Evolutionary conservation across 1,140 invertebrate species (phyloP).

Genomic region (Tetramorium alpestre): DNA sequence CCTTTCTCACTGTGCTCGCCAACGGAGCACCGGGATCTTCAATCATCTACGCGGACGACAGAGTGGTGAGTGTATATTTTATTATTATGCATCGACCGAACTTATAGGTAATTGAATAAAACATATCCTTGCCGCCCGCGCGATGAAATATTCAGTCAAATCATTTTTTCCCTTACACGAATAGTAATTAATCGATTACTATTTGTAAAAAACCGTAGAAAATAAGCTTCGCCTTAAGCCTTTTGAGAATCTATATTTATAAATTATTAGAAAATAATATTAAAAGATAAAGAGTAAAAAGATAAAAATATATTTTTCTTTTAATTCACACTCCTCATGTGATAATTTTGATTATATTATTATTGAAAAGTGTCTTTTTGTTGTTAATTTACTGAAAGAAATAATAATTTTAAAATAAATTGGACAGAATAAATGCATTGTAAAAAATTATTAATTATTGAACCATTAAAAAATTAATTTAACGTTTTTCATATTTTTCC

Average conservation of each 20-base stretch:
- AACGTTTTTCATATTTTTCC: not conserved
- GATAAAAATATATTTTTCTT: not conserved
- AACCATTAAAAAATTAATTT: not conserved
- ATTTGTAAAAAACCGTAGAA: not conserved
- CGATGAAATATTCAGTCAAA: not conserved
- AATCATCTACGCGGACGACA: constrained; percentile 78
- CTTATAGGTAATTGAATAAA: not conserved
- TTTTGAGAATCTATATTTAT: not conserved
- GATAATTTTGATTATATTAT: no score
- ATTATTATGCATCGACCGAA: constrained; percentile 7
- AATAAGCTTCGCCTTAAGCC: not conserved
- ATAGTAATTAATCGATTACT: not conserved
- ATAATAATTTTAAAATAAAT: not conserved
- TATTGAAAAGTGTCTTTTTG: no score
- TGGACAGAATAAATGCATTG: not conserved
- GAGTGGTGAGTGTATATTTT: constrained; percentile 76
- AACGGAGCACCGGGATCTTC: constrained; percentile 65
- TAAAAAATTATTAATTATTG: not conserved
- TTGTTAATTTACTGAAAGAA: not conserved
- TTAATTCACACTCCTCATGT: no score
- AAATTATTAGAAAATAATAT: not conserved
- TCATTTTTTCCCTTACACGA: not conserved
- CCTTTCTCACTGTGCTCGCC: constrained; percentile 57
- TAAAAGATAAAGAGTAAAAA: not conserved
- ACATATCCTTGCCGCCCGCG: not conserved